A percentile compares a stretch with the other conserved stretches of the same genome.
Conservation (phyloP, 2,797 vertebrate genomes). For the Gobio occitaniae region DNA sequence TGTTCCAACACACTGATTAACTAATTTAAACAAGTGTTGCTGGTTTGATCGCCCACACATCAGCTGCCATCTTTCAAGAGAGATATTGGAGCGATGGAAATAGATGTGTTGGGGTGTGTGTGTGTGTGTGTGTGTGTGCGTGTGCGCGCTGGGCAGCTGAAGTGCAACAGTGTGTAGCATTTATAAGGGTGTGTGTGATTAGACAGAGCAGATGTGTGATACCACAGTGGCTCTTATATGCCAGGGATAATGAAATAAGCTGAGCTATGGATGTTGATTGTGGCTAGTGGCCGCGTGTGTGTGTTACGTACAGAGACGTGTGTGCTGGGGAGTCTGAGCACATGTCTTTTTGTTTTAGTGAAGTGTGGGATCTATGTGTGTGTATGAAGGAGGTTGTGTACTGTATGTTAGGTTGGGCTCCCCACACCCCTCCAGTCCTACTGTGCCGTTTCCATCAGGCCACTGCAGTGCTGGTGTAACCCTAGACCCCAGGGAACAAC, state of each 20-base stretch:
- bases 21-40: constrained; percentile 63
- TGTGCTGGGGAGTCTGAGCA: constrained; percentile 6
- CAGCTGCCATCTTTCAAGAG: constrained; percentile 38
- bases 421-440: constrained; percentile 58
- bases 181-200: constrained; percentile 43
- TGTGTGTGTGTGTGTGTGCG: not conserved
- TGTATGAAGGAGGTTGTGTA: constrained; percentile 40
- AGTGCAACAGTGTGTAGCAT: constrained; percentile 22
- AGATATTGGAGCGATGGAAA: constrained; percentile 42
- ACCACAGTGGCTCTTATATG: constrained; percentile 31
- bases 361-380: constrained; percentile 34
- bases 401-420: constrained; percentile 43
- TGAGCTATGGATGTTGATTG: constrained; percentile 31
- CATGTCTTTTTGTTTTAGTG: constrained; percentile 37
- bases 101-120: constrained; percentile 26
- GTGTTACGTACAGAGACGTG: constrained; percentile 13
- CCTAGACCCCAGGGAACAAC: constrained; percentile 70
- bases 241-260: constrained; percentile 34
- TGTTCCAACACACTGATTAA: constrained; percentile 65
- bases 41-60: constrained; percentile 48
- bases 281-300: constrained; percentile 23
- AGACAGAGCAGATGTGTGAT: constrained; percentile 41
- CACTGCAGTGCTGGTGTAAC: constrained; percentile 69
- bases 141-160: constrained; percentile 14
- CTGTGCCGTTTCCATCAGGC: constrained; percentile 72